phyloP scores from a whole-genome alignment of 2,797 vertebrate genomes.

The Bradypodion ventrale region DNA sequence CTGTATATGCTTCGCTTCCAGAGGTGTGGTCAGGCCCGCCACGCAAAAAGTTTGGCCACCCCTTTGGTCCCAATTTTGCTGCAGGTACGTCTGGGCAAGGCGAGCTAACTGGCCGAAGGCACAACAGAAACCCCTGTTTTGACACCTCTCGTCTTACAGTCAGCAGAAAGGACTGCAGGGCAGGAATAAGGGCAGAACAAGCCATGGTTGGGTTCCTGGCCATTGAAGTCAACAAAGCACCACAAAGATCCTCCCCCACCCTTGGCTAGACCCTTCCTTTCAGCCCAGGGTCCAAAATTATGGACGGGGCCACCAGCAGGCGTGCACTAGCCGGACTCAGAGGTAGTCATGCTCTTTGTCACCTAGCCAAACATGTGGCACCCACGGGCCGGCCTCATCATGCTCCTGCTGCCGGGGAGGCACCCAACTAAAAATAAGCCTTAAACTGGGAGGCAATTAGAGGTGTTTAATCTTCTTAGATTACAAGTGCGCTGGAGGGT shows the following conservation, averaged over 20 bases:
- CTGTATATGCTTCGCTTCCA: too few relatives aligned
- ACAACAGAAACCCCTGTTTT: not conserved
- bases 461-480: slow-evolving; percentile 36
- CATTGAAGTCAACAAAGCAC: too few relatives aligned
- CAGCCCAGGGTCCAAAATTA: not conserved
- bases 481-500: slow-evolving; percentile 6
- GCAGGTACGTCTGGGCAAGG: too few relatives aligned
- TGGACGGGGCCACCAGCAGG: not conserved
- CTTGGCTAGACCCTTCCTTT: not conserved
- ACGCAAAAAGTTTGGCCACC: too few relatives aligned
- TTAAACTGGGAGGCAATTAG: slow-evolving; percentile 9
- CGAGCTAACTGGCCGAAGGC: too few relatives aligned
- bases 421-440: slow-evolving; percentile 34
- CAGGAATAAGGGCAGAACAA: too few relatives aligned
- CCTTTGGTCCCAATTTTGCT: too few relatives aligned
- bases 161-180: too few relatives aligned
- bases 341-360: not conserved
- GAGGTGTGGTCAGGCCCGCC: too few relatives aligned
- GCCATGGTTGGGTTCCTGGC: too few relatives aligned
- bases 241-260: too few relatives aligned
- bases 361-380: not conserved
- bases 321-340: not conserved
- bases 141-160: not conserved
- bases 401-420: not conserved
- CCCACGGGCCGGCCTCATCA: not conserved